Base-by-base conservation (phyloP, 2,888 invertebrate genomes). In the Platycheirus albimanus region DNA sequence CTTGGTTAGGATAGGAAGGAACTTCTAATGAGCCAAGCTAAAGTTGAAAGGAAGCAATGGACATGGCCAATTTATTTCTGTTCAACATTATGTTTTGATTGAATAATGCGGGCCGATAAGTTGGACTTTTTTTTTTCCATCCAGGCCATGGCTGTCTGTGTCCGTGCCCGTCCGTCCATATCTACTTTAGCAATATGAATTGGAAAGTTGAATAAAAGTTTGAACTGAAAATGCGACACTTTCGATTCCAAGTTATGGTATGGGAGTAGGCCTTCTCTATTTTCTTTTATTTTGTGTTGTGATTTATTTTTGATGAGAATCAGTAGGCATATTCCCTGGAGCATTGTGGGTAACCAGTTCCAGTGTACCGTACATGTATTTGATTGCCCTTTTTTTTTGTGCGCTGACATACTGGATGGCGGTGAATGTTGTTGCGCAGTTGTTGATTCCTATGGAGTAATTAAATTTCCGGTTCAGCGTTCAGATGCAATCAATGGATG, bases 401-500 rank as follows among this genome's bases (percentile, higher is more conserved):
- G 1, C 58, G 70, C 66, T 76, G 76, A 81, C 81, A 81, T 49
- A 64, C 63, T 80, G 67, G 28, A 36, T 49, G 45, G 58, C 47
- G 67, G 83, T 51, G 77, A 83, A 71, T 77, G 77, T 69, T 77
- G 71, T 71, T 67, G 30, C n/a, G n/a, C 30, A 63, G 45, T 47
- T 13, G 49, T 45, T 75, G 63, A 63, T 61, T 47, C 52, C 71
- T 41, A 51, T n/a, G 52, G 45, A 54, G 67, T 63, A 66, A 67
- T 47, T 67, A 77, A 83, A 63, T 71, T 83, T 83, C 83, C 83
- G 83, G 72, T 70, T 83, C 69, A 83, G 78, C 78, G 72, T 70
- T 83, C 69, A 83, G 78, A 83, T 83, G 83, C 69, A 83, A 83
- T 83, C 78, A 74, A 56, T 49, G 64, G 61, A 41, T 71, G 45